phyloP scores from a whole-genome alignment of 2,797 vertebrate species.

The Aulostomus chinensis region DNA sequence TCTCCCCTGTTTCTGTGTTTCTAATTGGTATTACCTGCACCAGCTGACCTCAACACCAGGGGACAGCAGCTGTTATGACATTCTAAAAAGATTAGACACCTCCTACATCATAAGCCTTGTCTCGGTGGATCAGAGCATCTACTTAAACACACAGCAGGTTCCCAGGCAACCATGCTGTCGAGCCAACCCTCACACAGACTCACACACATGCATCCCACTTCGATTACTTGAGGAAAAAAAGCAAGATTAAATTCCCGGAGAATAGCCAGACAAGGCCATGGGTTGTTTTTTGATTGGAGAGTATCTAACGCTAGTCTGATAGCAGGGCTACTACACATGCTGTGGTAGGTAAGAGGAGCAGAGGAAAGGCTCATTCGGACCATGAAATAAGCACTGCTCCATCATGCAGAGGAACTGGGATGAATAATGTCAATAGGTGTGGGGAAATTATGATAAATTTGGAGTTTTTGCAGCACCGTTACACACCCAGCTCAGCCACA shows the following conservation, averaged over 20 bases:
- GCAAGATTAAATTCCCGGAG: constrained; percentile 55
- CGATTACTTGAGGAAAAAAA: constrained; percentile 50
- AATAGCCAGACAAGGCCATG: constrained; percentile 45
- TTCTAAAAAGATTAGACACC: constrained; percentile 39
- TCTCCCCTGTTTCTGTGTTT: constrained; percentile 12
- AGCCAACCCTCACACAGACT: constrained; percentile 21
- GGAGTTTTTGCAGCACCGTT: constrained; percentile 26
- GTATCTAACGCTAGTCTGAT: constrained; percentile 39
- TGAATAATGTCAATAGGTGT: constrained; percentile 31
- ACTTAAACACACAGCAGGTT: constrained; percentile 46
- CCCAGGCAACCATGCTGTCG: constrained; percentile 47
- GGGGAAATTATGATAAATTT: constrained; percentile 39
- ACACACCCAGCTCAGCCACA: constrained; percentile 34
- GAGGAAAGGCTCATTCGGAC: too few species aligned
- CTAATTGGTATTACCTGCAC: constrained; percentile 46
- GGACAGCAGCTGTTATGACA: constrained; percentile 45
- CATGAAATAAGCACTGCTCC: too few species aligned
- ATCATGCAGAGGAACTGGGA: too few species aligned
- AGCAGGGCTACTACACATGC: constrained; percentile 39
- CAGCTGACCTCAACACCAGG: constrained; percentile 33
- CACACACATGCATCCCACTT: constrained; percentile 24
- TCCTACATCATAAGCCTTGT: constrained; percentile 45
- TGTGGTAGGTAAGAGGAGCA: constrained; percentile 7
- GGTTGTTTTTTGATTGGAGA: constrained; percentile 63
- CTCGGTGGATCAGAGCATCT: constrained; percentile 35